Conservation (phyloP, 2,888 invertebrate genomes). For the Drosophila vallismaia region DNA sequence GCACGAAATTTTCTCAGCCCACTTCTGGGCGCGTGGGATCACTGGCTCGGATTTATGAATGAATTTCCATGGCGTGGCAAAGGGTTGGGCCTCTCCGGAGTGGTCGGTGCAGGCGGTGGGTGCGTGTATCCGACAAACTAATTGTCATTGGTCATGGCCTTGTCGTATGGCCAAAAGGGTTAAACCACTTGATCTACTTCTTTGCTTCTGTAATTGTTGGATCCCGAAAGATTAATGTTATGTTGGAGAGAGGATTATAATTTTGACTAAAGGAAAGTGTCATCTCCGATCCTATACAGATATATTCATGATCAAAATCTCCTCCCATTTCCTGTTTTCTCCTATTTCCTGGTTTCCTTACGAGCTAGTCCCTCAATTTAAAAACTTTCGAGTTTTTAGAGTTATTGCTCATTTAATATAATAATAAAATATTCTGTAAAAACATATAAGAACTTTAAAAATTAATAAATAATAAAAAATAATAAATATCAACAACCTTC, state of each 20-base stretch:
- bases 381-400: too few species aligned
- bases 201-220: neutral
- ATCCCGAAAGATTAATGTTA: neutral
- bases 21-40: slow-evolving; percentile 37
- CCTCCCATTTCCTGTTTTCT: too few species aligned
- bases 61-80: slow-evolving; percentile 50
- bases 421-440: too few species aligned
- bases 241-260: neutral
- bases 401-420: too few species aligned
- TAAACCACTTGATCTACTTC: neutral
- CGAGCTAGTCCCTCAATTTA: too few species aligned
- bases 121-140: slow-evolving; percentile 54
- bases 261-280: too few species aligned
- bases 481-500: too few species aligned
- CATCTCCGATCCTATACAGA: too few species aligned
- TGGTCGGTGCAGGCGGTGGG: slow-evolving; percentile 5
- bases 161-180: slow-evolving; percentile 21
- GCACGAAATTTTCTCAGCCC: slow-evolving; percentile 68
- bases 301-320: too few species aligned
- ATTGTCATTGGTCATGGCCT: slow-evolving; percentile 74
- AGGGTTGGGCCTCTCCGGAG: slow-evolving; percentile 23
- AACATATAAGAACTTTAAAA: too few species aligned
- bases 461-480: too few species aligned
- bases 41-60: slow-evolving; percentile 63
- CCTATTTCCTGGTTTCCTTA: too few species aligned